Conservation (phyloP, 2,113 vertebrate species). For the Hymenochirus boettgeri region DNA sequence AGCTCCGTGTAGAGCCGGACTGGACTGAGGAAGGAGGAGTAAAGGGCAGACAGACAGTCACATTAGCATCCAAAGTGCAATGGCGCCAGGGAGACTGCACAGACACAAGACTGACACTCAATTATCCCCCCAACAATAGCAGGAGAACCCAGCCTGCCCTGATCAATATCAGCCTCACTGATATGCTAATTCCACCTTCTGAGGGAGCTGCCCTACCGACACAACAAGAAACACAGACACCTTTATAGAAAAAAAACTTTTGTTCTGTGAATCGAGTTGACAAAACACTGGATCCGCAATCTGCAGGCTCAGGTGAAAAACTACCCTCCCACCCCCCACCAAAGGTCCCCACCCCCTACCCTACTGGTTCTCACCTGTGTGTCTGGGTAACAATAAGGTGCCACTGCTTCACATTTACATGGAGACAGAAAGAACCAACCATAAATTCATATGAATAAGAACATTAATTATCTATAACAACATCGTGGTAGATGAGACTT, state of each 20-base stretch:
- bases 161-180: slow-evolving; percentile 63
- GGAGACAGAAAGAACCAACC: slow-evolving; percentile 28
- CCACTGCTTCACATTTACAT: slow-evolving; percentile 9
- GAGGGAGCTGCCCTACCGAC: slow-evolving; percentile 45
- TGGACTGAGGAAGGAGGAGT: slow-evolving; percentile 52
- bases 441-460: no score
- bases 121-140: slow-evolving; percentile 65
- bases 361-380: slow-evolving; percentile 17
- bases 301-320: not conserved
- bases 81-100: slow-evolving; percentile 81
- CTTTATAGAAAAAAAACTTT: no score
- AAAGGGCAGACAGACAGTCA: slow-evolving; percentile 64
- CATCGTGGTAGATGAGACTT: no score
- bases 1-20: slow-evolving; percentile 45
- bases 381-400: slow-evolving; percentile 6
- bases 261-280: slow-evolving; percentile 1
- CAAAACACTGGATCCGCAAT: slow-evolving; percentile 8
- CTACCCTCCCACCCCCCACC: not conserved
- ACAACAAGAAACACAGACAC: not conserved
- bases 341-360: not conserved
- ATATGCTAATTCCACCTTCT: slow-evolving; percentile 60
- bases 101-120: slow-evolving; percentile 66
- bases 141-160: slow-evolving; percentile 60
- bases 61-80: slow-evolving; percentile 80
- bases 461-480: no score